Percentiles rank a stretch among this genome's conserved stretches.
Evolutionary conservation across 2,888 invertebrate species (phyloP).

Genomic region (Dicyrtoma fusca): DNA sequence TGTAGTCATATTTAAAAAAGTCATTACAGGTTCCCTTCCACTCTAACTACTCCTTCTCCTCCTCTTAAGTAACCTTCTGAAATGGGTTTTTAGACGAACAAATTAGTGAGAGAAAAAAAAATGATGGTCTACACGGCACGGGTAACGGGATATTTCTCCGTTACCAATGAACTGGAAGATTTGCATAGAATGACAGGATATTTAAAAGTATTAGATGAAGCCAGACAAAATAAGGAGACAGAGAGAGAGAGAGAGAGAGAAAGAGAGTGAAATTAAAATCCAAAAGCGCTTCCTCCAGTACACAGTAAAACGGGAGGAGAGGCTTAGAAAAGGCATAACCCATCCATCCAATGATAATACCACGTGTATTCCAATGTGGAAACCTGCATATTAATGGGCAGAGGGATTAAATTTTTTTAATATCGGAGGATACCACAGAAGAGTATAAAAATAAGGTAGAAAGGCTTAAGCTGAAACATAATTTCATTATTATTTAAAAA

Average conservation of each 20-base stretch:
- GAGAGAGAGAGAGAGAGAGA: background rate
- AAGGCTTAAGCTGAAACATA: conserved; percentile 27
- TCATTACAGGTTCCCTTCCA: conserved; percentile 2
- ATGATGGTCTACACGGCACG: conserved; percentile 2
- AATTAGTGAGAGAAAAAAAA: conserved; percentile 27
- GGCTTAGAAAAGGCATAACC: conserved; percentile 11
- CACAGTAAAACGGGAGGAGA: background rate
- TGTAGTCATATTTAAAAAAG: conserved; percentile 8
- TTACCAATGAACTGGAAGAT: conserved; percentile 21
- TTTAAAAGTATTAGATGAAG: conserved; percentile 15
- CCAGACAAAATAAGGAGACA: conserved; percentile 2
- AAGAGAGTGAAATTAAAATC: conserved; percentile 33
- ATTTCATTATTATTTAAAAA: conserved; percentile 28
- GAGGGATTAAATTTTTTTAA: conserved; percentile 45
- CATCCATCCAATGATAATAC: conserved; percentile 26
- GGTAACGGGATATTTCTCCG: background rate
- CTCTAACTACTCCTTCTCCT: background rate
- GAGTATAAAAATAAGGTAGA: conserved; percentile 38
- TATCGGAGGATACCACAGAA: conserved; percentile 26
- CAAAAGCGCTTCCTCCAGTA: conserved; percentile 3
- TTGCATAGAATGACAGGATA: conserved; percentile 27
- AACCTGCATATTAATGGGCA: conserved; percentile 41
- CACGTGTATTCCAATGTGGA: conserved; percentile 9
- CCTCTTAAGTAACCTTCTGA: conserved; percentile 7
- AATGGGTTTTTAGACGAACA: conserved; percentile 27